Evolutionary conservation across 2,888 invertebrate genomes (phyloP), one percentile per base, ranked within the genome.

Genomic region (Perizoma flavofasciatum): DNA sequence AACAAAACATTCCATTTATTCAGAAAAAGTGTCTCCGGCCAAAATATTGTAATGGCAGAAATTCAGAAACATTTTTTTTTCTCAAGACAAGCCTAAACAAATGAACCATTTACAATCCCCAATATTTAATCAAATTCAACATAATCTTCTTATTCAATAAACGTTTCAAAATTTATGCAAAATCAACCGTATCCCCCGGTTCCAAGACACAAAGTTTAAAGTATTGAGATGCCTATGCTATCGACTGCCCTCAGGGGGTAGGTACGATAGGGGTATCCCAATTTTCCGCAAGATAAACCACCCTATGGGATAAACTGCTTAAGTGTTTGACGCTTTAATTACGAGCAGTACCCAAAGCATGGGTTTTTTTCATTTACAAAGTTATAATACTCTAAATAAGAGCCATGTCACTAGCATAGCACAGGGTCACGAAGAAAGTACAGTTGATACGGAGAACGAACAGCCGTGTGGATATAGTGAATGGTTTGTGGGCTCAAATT

Each of bases 311-410:
- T 73, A 74, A 78, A 75, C 65, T 58, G 71, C 61, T 76, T 78
- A 77, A 79, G 75, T 73, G 68, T 77, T 76, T 78, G 77, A 76
- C 75, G 77, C 72, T 73, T 74, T 80, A 75, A 80, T 80, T 79
- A 69, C 68, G 67, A 63, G 49, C 49, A 39, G 35, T 44, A 9
- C 22, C 53, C 64, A 47, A 68, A 68, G 64, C 51, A 53, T 32
- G 6, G 34, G 44, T 58, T 49, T 53, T 48, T 52, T 35, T 11
- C 1, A n/a, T 4, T 8, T 7, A 5, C 7, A 11, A 47, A 5
- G 22, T 22, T 22, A 3, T 22, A 3, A 22, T 22, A 22, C 22
- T 22, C 22, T 22, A 22, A 22, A 22, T 2, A 22, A 22, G 22
- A 22, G 22, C 22, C 22, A 22, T 22, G 22, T 3, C 22, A 22